Evolutionary conservation across 2,113 vertebrate species (phyloP), one percentile per base, ranked within the genome.

Genomic region (Aramus guarauna): DNA sequence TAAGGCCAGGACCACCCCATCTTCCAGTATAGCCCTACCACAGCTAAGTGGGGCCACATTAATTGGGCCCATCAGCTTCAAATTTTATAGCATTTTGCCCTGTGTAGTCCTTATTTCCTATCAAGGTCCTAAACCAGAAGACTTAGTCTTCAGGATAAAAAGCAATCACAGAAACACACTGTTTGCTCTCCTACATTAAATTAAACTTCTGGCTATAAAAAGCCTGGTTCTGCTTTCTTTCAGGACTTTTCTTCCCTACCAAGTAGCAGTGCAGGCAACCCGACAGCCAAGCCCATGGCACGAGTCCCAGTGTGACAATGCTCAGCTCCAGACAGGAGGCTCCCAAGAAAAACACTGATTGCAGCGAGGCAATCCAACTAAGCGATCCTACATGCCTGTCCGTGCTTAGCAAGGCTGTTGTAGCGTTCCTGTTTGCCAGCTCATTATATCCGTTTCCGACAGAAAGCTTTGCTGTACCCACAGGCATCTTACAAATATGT

Each of bases 221-320:
- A 53, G 27, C 20, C 37, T 53, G 17, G 32, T 66, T 96, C 87
- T 66, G 23, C 50, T 76, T 91, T 94, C 43, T 63, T 79, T 56
- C 26, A 50, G 29, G 48, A 45, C 39, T 64, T 59, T 86, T 76
- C 59, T n/a, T 73, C 56, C 34, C 48, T 36, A 10, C 3, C 12
- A 12, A 82, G 45, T 4, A 64, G 45, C 37, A 89, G 13, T 2
- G 4, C 56, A 48, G 60, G 67, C 18, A 18, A 75, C 12, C 14
- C 0, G 0, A 41, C 19, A 84, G 86, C 39, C 1, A 0, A 77
- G 62, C 21, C 60, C 1, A 0, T 48, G 69, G 92, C 75, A 68
- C 2, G 21, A 66, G 19, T 87, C 83, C 50, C 63, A 94, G 48
- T 2, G 5, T 47, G 48, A 87, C 5, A 4, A 66, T 41, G 83